These are phyloP conservation scores for Chionomys nivalis DNA, from an alignment of 2,113 vertebrate genomes.

Conservation along the genomic window DNA sequence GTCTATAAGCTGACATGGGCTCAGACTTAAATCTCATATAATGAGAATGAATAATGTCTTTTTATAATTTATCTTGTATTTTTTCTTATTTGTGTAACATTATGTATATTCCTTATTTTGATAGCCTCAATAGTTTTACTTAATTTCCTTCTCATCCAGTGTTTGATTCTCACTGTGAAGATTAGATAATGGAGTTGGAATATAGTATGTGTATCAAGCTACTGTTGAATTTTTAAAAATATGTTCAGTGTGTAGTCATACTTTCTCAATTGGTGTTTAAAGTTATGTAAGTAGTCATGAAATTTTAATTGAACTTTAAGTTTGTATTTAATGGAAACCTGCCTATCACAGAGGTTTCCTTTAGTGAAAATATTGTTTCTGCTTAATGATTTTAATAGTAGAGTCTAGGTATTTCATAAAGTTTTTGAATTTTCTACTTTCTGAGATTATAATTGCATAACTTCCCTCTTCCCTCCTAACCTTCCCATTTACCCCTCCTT, in stretches of 20 bases:
- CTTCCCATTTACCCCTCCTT: not conserved
- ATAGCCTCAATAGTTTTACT: conserved; percentile 43
- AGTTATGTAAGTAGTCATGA: conserved; percentile 50
- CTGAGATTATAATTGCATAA: not conserved
- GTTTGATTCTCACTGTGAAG: conserved; percentile 7
- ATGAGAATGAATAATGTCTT: not conserved
- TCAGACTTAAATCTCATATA: conserved; percentile 39
- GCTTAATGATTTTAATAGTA: conserved; percentile 44
- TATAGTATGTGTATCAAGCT: conserved; percentile 42
- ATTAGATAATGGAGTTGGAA: conserved; percentile 40
- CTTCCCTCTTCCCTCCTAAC: not conserved
- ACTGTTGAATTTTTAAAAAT: not conserved
- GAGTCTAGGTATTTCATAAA: conserved; percentile 38
- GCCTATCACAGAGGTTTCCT: not conserved
- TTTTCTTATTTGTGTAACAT: conserved; percentile 42
- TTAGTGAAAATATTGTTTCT: conserved; percentile 46
- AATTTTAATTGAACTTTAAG: conserved; percentile 56
- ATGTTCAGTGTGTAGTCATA: not conserved
- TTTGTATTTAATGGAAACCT: conserved; percentile 50
- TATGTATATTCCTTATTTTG: conserved; percentile 47
- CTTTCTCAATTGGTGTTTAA: conserved; percentile 62
- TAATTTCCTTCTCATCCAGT: conserved; percentile 52
- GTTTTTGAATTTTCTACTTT: not conserved
- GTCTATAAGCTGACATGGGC: not conserved
- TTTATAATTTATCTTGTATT: not conserved